Base-by-base conservation (phyloP, 2,113 vertebrate genomes). In the Oncorhynchus tshawytscha region DNA sequence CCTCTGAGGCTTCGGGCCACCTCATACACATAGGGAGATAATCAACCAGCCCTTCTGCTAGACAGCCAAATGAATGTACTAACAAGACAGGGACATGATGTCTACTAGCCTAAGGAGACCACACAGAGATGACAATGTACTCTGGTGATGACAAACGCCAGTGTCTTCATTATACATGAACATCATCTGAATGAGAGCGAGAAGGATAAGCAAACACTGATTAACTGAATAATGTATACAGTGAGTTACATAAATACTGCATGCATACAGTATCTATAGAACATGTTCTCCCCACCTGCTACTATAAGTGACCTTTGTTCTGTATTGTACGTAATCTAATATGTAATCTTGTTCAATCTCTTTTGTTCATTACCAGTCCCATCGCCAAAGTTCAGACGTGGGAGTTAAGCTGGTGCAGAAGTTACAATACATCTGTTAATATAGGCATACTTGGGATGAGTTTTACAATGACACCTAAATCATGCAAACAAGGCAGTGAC, bases 331-430 rank as follows among this genome's bases (percentile, higher is more conserved):
- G 39, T 85, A 87, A 89, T 86, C 88, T 75, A 4, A 74, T 39
- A 72, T 78, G 73, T 85, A 84, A 90, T 87, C 80, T 82, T 49
- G 70, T 89, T 90, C 88, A 78, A 78, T 64, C 76, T 20, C 75
- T 79, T 59, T 80, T 59, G 80, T 72, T 84, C 22, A 82, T 77
- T 71, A 69, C 70, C 31, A 57, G 31, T 59, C 60, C 81, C 83
- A 69, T 57, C 18, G 5, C 39, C 39, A 45, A 45, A 45, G 9
- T 2, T 45, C 39, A 45, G 39, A 45, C 9, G 39, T 45, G 39
- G 8, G 39, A 45, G 39, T 45, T 45, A 1, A 39, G 34, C 7
- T 45, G 39, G 39, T 45, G 8, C 39, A 11, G 39, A 45, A 45
- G 7, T 39, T 39, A 39, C 7, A 39, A 45, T 45, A 45, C 8